Percentiles rank a stretch among this genome's conserved stretches.
Conservation (phyloP, 2,797 vertebrate species). For the Neosilurus mollespiculum region DNA sequence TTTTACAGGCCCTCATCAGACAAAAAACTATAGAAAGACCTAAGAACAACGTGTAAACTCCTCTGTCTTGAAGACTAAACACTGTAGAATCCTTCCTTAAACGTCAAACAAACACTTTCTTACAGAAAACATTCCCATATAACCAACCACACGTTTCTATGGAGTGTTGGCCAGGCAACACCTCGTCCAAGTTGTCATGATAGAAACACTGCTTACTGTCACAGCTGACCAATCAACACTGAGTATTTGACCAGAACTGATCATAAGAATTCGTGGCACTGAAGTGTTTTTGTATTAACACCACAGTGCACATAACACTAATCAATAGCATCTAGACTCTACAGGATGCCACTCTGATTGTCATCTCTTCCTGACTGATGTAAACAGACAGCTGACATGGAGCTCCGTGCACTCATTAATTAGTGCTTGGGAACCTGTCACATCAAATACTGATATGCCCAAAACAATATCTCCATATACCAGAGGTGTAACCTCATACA, state of each 20-base stretch:
- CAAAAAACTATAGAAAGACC: too few species aligned
- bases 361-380: conserved; percentile 69
- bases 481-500: background rate
- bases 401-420: conserved; percentile 72
- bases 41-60: background rate
- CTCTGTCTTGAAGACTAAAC: background rate
- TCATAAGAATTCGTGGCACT: background rate
- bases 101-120: background rate
- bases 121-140: background rate
- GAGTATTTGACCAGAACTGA: background rate
- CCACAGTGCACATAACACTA: background rate
- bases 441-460: conserved; percentile 53
- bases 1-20: too few species aligned
- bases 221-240: background rate
- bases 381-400: conserved; percentile 72
- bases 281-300: background rate
- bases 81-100: background rate
- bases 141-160: background rate
- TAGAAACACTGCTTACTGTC: too few species aligned
- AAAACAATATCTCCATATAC: conserved; percentile 10
- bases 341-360: conserved; percentile 22
- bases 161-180: background rate
- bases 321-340: conserved; percentile 3
- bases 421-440: conserved; percentile 70
- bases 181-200: background rate